Conservation (phyloP, 1,140 invertebrate species). For the Heliconius himera region DNA sequence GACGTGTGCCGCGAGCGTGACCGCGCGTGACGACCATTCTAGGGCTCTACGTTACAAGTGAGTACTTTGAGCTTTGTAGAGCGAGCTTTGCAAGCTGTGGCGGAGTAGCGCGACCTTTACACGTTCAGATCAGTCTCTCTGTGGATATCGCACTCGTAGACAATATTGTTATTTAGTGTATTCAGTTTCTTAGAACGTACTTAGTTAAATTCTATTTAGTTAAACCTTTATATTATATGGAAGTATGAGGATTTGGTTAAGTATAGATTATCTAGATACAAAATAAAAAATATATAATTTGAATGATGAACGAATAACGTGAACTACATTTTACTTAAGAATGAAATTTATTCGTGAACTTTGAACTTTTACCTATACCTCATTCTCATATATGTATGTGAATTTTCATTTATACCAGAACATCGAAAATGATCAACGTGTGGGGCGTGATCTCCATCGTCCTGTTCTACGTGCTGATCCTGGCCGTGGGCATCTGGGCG, state of each 20-base stretch:
- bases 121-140: not conserved
- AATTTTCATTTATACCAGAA: constrained; percentile 25
- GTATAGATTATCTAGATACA: too few relatives aligned
- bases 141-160: too few relatives aligned
- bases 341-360: not conserved
- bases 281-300: too few relatives aligned
- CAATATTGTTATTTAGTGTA: too few relatives aligned
- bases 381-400: constrained; percentile 3
- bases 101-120: not conserved
- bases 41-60: constrained; percentile 38
- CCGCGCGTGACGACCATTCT: constrained; percentile 12
- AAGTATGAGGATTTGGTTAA: too few relatives aligned
- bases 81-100: not conserved
- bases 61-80: constrained; percentile 25
- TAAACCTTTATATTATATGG: too few relatives aligned
- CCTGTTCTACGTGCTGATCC: constrained; percentile 96
- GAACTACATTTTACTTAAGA: too few relatives aligned
- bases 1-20: constrained; percentile 36
- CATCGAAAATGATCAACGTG: constrained; percentile 91
- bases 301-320: too few relatives aligned
- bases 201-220: too few relatives aligned
- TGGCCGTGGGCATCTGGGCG: constrained; percentile 97
- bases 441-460: constrained; percentile 95
- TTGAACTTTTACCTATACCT: not conserved
- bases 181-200: too few relatives aligned